Evolutionary conservation across 1,140 invertebrate genomes (phyloP).

Genomic region (Ephestia elutella): DNA sequence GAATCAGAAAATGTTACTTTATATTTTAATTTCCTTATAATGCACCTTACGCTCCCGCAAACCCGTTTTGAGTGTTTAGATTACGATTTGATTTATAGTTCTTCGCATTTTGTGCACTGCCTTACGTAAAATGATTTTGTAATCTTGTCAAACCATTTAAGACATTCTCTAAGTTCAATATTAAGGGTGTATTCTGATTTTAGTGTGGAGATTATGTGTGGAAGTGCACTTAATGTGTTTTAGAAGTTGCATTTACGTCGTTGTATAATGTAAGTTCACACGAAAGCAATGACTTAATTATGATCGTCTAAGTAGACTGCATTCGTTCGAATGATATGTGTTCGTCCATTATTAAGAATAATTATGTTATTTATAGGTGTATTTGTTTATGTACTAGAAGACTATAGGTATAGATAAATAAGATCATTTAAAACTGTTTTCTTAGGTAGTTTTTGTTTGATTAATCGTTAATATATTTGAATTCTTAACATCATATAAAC

Average conservation of each 20-base stretch:
- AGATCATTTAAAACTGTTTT: constrained; percentile 25
- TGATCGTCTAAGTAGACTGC: constrained; percentile 65
- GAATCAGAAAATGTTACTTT: constrained; percentile 40
- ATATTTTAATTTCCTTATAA: constrained; percentile 8
- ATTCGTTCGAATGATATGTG: constrained; percentile 70
- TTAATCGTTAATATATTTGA: neutral
- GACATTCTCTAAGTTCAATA: neutral
- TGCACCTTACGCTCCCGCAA: constrained; percentile 22
- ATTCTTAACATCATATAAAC: neutral
- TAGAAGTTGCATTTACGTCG: constrained; percentile 47
- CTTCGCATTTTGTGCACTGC: constrained; percentile 48
- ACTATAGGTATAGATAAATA: constrained; percentile 32
- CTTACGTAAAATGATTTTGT: constrained; percentile 30
- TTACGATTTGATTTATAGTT: constrained; percentile 22
- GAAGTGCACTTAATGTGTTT: constrained; percentile 60
- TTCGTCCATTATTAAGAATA: constrained; percentile 69
- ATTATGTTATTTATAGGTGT: constrained; percentile 59
- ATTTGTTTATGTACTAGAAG: constrained; percentile 58
- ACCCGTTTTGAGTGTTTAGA: constrained; percentile 26
- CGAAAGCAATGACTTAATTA: constrained; percentile 59
- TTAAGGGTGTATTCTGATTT: neutral
- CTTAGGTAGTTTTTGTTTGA: neutral
- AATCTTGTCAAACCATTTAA: constrained; percentile 9
- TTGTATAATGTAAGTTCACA: constrained; percentile 44
- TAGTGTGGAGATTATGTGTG: constrained; percentile 25